Evolutionary conservation across 1,140 invertebrate genomes (phyloP), one percentile per base, ranked within the genome.

Genomic region (Probaryconus sp.): DNA sequence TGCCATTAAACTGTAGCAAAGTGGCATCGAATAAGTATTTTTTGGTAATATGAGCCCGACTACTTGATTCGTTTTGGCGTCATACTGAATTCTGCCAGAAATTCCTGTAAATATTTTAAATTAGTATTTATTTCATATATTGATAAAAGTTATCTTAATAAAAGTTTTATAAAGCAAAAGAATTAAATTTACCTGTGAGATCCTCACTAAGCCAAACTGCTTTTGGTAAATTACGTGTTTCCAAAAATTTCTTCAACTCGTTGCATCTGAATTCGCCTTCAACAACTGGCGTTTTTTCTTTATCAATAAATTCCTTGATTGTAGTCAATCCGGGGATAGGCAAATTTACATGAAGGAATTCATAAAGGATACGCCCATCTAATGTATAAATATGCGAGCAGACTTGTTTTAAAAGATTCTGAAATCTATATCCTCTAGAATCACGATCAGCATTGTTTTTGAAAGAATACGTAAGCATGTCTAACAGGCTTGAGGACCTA

Each of bases 131-230:
- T 28, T 28, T 45, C 6, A 13, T 4, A 47, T 31, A 47, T 18
- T 21, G 9, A 31, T 30, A 47, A 47, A 47, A 47, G 7, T n/a
- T 42, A 5, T 17, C 13, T 40, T 11, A 9, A 40, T 18, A 40
- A 40, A 9, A 18, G 13, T 40, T 18, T 40, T 40, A 40, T 14
- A 20, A 42, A 42, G 3, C 11, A 42, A 6, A 20, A 42, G 0
- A 20, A 20, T 51, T 7, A 69, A n/a, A n/a, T n/a, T n/a, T 69
- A 31, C 72, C 28, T 35, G 56, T 75, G 7, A 53, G 43, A 53
- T 76, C 64, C 30, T 76, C 72, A 47, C 65, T 76, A 5, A 76
- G 21, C 58, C 72, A 76, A 40, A 76, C 53, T 1, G 24, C 20
- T 18, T 14, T 20, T 26, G 73, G 35, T 60, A 65, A 38, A 61